Evolutionary conservation across 2,113 vertebrate species (phyloP), one percentile per base, ranked within the genome.

Genomic region (Pteruthius melanotis): DNA sequence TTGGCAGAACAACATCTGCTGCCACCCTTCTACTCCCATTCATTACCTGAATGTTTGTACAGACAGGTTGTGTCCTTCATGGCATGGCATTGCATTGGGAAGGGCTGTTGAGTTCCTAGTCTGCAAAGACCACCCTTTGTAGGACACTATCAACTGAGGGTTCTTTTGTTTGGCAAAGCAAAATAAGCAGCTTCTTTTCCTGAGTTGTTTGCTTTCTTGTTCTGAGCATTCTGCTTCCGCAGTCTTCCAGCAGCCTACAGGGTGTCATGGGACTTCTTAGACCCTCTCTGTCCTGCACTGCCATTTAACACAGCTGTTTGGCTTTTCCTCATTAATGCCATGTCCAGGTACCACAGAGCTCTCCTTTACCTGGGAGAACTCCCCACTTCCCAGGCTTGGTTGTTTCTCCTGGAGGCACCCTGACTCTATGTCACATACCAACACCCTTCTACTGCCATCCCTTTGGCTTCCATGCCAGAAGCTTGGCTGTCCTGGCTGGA

Each of bases 61-160:
- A 91, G 12, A 9, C 40, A 66, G 31, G 24, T 45, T 22, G 15
- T 45, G 33, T 60, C 15, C 44, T 24, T 70, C 30, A 26, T 4
- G 11, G 24, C 57, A 37, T 4, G 57, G 30, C 18, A 53, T 9
- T 44, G 50, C 13, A 12, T 1, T 40, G 39, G 26, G 44, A 87
- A 47, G 3, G 18, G 7, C 11, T 59, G 31, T 19, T 47, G 39
- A 89, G 63, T 28, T 90, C 64, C 33, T 60, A 37, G 5, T 23
- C 27, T 35, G 33, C 63, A 66, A 70, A 70, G 19, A 50, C 13
- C 47, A 64, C 1, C 1, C 27, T 78, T 74, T 37, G 16, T 59
- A 49, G 11, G 10, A 13, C 49, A 28, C 15, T 59, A 6, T 47
- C 12, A 2, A 0, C 14, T 68, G 42, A 10, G 28, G 2, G 4